Percentiles rank a stretch among this genome's conserved stretches.
Evolutionary conservation across 2,797 vertebrate genomes (phyloP).

Genomic region (Craterocephalus amniculus): DNA sequence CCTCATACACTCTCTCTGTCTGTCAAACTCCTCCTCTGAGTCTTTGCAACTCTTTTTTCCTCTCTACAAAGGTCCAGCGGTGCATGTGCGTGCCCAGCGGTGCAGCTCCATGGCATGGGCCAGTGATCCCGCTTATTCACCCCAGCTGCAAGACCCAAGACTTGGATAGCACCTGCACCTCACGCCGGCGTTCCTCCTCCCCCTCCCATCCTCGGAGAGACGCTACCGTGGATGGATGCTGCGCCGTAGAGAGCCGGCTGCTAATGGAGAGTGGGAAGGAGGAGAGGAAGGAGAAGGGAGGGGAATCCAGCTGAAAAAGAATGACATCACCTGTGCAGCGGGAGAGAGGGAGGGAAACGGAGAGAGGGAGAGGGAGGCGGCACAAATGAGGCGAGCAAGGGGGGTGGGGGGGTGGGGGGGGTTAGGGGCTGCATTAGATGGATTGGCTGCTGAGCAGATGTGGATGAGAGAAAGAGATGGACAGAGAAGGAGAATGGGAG

Average conservation of each 20-base stretch:
- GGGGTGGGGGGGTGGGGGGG: slow-evolving; percentile 40
- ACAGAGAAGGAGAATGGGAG: slow-evolving; percentile 35
- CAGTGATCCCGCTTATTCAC: slow-evolving; percentile 65
- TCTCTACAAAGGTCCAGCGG: slow-evolving; percentile 39
- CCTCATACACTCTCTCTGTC: slow-evolving; percentile 37
- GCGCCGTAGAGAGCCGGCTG: slow-evolving; percentile 90
- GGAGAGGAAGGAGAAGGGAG: slow-evolving; percentile 76
- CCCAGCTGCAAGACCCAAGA: slow-evolving; percentile 77
- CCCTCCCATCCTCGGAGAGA: slow-evolving; percentile 79
- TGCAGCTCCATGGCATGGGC: slow-evolving; percentile 53
- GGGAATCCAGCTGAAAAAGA: slow-evolving; percentile 93
- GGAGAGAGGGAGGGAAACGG: slow-evolving; percentile 64
- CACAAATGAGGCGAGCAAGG: slow-evolving; percentile 65
- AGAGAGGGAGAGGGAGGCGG: slow-evolving; percentile 53
- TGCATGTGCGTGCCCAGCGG: slow-evolving; percentile 35
- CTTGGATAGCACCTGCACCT: slow-evolving; percentile 70
- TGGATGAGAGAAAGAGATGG: slow-evolving; percentile 72
- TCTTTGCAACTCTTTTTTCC: slow-evolving; percentile 53
- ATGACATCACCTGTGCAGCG: slow-evolving; percentile 97
- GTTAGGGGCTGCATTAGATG: slow-evolving; percentile 93
- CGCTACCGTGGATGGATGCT: slow-evolving; percentile 89
- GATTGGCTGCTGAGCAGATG: slow-evolving; percentile 91
- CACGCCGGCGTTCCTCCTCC: slow-evolving; percentile 76
- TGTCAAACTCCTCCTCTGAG: slow-evolving; percentile 50
- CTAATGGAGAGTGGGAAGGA: slow-evolving; percentile 86